These are phyloP conservation scores for Nipponia nippon DNA, from an alignment of 2,113 vertebrate species.

Conservation along the genomic window DNA sequence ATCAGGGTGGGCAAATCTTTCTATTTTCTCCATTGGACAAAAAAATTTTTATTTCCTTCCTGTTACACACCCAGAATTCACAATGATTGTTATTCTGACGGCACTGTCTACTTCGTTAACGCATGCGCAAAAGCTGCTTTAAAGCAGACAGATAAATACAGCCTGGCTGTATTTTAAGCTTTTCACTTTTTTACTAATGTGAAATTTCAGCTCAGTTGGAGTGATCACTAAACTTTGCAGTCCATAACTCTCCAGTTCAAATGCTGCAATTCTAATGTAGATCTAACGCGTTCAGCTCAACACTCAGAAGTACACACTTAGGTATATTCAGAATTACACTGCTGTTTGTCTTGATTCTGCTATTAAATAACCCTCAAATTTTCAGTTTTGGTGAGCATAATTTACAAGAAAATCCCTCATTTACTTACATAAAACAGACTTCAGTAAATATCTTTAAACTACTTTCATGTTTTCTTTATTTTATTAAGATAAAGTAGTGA, in stretches of 20 bases:
- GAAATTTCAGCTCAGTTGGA: neutral
- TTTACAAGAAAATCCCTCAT: slow-evolving; percentile 36
- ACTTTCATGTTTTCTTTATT: neutral
- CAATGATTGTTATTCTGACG: neutral
- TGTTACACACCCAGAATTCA: slow-evolving; percentile 54
- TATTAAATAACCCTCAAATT: neutral
- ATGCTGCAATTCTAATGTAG: neutral
- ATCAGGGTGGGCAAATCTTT: slow-evolving; percentile 47
- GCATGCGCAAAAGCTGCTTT: neutral
- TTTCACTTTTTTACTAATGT: neutral
- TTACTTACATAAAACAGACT: neutral
- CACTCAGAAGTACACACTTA: neutral
- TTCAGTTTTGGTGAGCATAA: neutral
- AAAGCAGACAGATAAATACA: neutral
- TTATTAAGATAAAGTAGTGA: neutral
- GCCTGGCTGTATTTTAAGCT: slow-evolving; percentile 16
- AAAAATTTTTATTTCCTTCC: slow-evolving; percentile 14
- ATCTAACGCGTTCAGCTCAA: neutral
- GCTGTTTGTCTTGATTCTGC: neutral
- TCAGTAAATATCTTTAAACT: neutral
- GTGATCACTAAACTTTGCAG: neutral
- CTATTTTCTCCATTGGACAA: slow-evolving; percentile 50
- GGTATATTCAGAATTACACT: neutral
- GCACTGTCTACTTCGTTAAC: neutral
- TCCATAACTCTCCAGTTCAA: neutral